phyloP scores from a whole-genome alignment of 2,888 invertebrate genomes.

The Cartodere bifasciata region DNA sequence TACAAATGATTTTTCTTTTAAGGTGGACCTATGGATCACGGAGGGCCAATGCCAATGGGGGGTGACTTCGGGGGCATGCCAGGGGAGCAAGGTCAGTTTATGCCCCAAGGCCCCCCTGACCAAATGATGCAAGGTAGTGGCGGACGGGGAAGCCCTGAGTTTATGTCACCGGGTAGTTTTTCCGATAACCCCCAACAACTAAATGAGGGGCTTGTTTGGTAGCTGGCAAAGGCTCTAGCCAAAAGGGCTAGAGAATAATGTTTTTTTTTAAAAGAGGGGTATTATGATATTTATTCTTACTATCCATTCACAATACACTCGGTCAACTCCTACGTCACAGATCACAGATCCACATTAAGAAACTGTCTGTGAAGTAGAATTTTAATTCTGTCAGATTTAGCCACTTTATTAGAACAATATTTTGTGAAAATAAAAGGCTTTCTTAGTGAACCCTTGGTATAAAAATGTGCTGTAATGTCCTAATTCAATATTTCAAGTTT shows the following conservation, averaged over 20 bases:
- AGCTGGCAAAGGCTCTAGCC: constrained; percentile 40
- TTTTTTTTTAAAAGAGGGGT: constrained; percentile 12
- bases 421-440: too few species aligned
- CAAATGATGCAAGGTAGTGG: constrained; percentile 45
- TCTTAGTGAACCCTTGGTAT: too few species aligned
- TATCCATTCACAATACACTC: too few species aligned
- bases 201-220: constrained; percentile 65
- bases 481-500: too few species aligned
- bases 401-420: too few species aligned
- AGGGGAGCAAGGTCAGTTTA: constrained; percentile 49
- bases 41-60: constrained; percentile 53
- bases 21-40: constrained; percentile 63
- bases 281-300: constrained; percentile 7
- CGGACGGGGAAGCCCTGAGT: constrained; percentile 59
- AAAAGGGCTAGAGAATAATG: constrained; percentile 35
- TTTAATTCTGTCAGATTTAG: too few species aligned
- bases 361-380: too few species aligned
- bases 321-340: too few species aligned
- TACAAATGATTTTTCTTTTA: too few species aligned
- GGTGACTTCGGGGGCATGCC: constrained; percentile 65
- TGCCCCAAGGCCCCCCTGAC: constrained; percentile 48
- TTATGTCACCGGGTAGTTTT: constrained; percentile 49
- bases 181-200: constrained; percentile 60
- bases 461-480: too few species aligned
- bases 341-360: too few species aligned